Base-by-base conservation (phyloP, 2,797 vertebrate species). In the Poliocrania exsul region DNA sequence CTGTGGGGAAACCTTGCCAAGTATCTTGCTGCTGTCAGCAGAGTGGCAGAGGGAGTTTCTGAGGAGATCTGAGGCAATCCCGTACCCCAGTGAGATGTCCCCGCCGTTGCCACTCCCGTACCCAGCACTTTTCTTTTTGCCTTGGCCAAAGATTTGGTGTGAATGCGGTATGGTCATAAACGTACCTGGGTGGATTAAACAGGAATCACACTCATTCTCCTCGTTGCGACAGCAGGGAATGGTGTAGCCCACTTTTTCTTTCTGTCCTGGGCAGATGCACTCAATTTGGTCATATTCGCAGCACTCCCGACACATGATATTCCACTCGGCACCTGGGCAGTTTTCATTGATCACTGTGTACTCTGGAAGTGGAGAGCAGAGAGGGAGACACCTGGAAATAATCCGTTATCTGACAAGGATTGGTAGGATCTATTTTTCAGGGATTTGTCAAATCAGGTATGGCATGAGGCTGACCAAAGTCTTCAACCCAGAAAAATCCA, bases 171-270 rank as follows among this genome's bases (percentile, higher is more conserved):
- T 23, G 29, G 24, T 12, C 20, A 29, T 20, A 46, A 77, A 44
- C 95, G 50, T 88, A 99, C 99, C 99, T 98, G 99, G 99, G 94
- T 99, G 99, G 86, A 99, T 99, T 92, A 99, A 98, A 95, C 99
- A 99, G 93, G 99, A 99, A 86, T 99, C 99, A 11, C 99, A 99
- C 78, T 99, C 99, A 0, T 99, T 98, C 23, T 99, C 98, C 92
- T 99, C 99, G 0, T 99, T 99, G 70, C 99, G 98, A 95, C 99
- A 99, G 98, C 99, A 99, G 11, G 99, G 99, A 93, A 99, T 99
- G 12, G 99, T 99, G 19, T 99, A 99, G 37, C 99, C 99, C 83
- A 99, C 99, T 11, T 95, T 98, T 54, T 98, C 98, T 81, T 99
- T 99, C 96, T 98, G 98, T 16, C 99, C 97, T 4, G 99, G 99